Evolutionary conservation across 2,113 vertebrate genomes (phyloP).

Genomic region (Picathartes gymnocephalus): DNA sequence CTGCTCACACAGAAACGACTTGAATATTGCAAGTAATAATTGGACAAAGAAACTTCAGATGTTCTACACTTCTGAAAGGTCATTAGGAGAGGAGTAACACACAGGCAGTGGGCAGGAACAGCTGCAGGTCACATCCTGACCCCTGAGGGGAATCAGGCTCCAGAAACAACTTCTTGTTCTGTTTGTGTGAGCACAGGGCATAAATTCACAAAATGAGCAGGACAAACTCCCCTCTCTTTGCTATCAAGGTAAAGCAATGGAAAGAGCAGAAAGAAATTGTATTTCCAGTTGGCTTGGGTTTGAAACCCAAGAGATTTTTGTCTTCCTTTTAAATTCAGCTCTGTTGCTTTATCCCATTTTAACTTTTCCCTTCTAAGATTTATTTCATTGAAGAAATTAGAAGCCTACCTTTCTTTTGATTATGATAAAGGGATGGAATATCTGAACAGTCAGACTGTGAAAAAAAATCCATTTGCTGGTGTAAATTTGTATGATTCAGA

Average conservation of each 20-base stretch:
- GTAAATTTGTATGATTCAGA: not conserved
- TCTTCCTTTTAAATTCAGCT: not conserved
- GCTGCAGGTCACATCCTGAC: not conserved
- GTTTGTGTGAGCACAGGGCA: accelerated
- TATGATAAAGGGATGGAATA: not conserved
- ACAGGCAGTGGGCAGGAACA: not conserved
- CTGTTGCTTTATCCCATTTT: not conserved
- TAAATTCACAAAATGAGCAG: not conserved
- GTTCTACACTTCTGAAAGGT: not conserved
- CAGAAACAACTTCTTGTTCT: not conserved
- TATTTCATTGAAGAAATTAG: not conserved
- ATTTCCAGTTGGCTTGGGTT: not conserved
- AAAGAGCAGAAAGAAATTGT: not conserved
- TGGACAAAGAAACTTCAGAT: not conserved
- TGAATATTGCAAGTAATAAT: slow-evolving; percentile 1
- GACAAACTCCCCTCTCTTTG: not conserved
- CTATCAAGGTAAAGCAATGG: accelerated
- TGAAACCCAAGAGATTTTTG: not conserved
- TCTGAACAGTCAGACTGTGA: not conserved
- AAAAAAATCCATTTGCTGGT: not conserved
- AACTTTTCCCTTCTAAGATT: not conserved
- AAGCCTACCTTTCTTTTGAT: not conserved
- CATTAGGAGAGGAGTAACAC: not conserved
- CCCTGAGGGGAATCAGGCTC: not conserved
- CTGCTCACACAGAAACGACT: not conserved